Conservation (phyloP, 2,113 vertebrate genomes). For the Labeo catla region DNA sequence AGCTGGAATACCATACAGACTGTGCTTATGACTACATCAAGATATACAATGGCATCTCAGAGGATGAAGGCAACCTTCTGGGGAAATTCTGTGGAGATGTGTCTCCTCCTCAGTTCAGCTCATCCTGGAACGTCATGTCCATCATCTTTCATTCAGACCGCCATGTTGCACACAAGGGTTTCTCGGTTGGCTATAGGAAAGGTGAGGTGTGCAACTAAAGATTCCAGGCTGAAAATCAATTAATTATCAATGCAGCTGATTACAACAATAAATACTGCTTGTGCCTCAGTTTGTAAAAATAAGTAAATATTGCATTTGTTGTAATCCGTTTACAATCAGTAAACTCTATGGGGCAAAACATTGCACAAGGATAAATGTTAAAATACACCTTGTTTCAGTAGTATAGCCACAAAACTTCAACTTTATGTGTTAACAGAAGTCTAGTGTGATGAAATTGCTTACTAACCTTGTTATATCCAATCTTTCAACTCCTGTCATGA, state of each 20-base stretch:
- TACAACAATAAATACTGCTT: background rate
- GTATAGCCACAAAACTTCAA: background rate
- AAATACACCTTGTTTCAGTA: background rate
- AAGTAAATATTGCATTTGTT: background rate
- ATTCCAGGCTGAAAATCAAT: background rate
- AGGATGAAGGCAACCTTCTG: conserved; percentile 89
- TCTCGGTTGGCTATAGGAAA: conserved; percentile 88
- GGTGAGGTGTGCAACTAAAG: conserved; percentile 70
- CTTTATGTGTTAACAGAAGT: background rate
- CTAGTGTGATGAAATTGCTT: conserved; percentile 1
- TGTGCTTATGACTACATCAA: conserved; percentile 94
- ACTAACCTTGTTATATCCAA: background rate
- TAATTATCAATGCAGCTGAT: background rate
- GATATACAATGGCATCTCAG: conserved; percentile 90
- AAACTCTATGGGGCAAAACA: background rate
- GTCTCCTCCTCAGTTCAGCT: conserved; percentile 87
- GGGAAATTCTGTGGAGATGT: conserved; percentile 89
- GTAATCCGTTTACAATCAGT: background rate
- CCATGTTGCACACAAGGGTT: conserved; percentile 89
- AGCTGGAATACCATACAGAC: conserved; percentile 87
- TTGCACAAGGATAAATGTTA: background rate
- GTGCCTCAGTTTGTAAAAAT: background rate
- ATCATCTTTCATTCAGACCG: conserved; percentile 92
- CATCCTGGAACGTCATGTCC: conserved; percentile 94
- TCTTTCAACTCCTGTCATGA: background rate